These are phyloP conservation scores for Lasioglossum leucozonium DNA, from an alignment of 2,888 invertebrate genomes.

Conservation along the genomic window DNA sequence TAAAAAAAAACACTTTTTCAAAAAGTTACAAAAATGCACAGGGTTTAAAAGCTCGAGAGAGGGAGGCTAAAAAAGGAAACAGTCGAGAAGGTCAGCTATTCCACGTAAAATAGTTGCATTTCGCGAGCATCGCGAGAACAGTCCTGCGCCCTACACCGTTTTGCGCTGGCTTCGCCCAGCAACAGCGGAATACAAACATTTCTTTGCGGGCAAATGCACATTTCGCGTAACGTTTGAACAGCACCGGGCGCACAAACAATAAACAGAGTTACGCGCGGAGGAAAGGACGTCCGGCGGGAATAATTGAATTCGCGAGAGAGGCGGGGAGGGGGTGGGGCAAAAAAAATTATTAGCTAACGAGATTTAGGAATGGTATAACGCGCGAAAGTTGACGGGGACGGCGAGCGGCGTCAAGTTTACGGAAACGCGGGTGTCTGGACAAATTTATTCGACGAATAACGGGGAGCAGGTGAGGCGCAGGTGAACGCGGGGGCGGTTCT, in stretches of 20 bases:
- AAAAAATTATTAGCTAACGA: neutral
- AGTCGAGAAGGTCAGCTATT: neutral
- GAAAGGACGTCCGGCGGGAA: neutral
- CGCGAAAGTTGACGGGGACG: too few relatives aligned
- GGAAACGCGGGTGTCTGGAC: constrained; percentile 8
- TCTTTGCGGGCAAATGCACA: neutral
- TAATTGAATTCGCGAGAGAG: neutral
- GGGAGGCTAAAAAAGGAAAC: neutral
- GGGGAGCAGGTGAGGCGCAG: neutral
- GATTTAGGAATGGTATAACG: neutral
- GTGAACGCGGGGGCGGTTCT: neutral
- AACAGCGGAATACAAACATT: neutral
- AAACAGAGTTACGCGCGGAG: neutral
- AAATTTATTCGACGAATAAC: constrained; percentile 8
- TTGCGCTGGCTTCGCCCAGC: neutral
- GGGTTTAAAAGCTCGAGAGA: neutral
- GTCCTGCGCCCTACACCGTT: neutral
- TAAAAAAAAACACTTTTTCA: neutral
- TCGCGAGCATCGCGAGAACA: neutral
- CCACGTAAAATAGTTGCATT: neutral
- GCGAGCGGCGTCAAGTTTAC: constrained; percentile 15
- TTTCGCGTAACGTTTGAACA: neutral
- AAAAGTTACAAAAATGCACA: neutral
- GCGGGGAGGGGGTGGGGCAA: too few relatives aligned
- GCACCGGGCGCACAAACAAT: neutral